phyloP scores from a whole-genome alignment of 2,888 invertebrate genomes.

The Troides helena region DNA sequence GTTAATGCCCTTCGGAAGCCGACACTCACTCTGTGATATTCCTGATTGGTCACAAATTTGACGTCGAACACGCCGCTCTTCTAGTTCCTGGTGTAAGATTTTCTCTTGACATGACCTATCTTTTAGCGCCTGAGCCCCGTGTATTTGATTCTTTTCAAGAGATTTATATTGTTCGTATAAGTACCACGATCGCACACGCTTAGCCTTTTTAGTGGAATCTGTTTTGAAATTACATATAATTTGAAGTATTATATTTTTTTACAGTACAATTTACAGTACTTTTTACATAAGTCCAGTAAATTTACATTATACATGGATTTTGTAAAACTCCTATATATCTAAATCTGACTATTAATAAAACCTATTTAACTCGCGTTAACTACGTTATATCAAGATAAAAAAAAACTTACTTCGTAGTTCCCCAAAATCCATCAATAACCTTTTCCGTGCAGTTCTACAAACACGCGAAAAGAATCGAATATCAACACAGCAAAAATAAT shows the following conservation, averaged over 20 bases:
- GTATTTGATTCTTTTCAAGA: slow-evolving; percentile 60
- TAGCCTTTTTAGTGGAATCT: slow-evolving; percentile 56
- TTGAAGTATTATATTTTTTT: neutral
- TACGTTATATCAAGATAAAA: neutral
- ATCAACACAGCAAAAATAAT: slow-evolving; percentile 8
- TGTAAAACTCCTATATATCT: too few relatives aligned
- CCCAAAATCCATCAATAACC: slow-evolving; percentile 26
- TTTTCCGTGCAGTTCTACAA: neutral
- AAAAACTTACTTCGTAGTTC: slow-evolving; percentile 30
- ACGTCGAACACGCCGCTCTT: slow-evolving; percentile 58
- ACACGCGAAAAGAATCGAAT: slow-evolving; percentile 2
- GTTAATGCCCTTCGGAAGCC: slow-evolving; percentile 37
- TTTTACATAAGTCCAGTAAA: too few relatives aligned
- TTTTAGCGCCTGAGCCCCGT: slow-evolving; percentile 58
- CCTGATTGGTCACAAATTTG: slow-evolving; percentile 52
- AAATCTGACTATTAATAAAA: neutral
- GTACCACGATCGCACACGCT: slow-evolving; percentile 70
- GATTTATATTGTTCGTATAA: slow-evolving; percentile 71
- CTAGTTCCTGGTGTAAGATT: slow-evolving; percentile 58
- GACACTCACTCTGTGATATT: slow-evolving; percentile 47
- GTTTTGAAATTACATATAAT: slow-evolving; percentile 30
- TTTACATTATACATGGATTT: too few relatives aligned
- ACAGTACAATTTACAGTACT: too few relatives aligned
- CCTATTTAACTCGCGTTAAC: neutral
- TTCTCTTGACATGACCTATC: slow-evolving; percentile 59